phyloP scores from a whole-genome alignment of 2,113 vertebrate genomes.

The Pycnonotus jocosus region DNA sequence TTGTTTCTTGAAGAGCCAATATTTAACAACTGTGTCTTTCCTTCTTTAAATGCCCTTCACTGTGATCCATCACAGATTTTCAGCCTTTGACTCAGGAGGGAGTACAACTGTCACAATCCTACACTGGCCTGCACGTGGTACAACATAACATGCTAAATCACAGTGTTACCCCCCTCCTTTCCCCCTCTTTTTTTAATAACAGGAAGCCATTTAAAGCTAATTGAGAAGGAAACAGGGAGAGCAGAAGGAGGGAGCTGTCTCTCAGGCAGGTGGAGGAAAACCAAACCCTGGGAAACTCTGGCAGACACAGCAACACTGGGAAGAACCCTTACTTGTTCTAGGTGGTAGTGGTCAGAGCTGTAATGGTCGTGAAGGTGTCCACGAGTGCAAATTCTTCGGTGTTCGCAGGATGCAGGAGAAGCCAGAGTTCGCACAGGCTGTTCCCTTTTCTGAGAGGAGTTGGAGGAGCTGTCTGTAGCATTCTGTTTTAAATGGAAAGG shows the following conservation, averaged over 20 bases:
- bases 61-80: fast-evolving
- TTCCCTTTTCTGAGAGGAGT: constrained; percentile 82
- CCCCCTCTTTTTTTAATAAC: background rate
- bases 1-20: background rate
- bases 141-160: background rate
- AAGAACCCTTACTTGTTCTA: constrained; percentile 83
- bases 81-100: background rate
- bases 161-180: background rate
- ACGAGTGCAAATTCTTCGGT: constrained; percentile 85
- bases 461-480: constrained; percentile 82
- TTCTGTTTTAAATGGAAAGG: constrained; percentile 63
- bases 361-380: constrained; percentile 85
- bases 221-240: background rate
- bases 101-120: background rate
- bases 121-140: fast-evolving
- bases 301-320: background rate
- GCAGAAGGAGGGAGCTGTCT: background rate
- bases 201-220: background rate
- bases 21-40: background rate
- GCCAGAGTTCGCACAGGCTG: constrained; percentile 81
- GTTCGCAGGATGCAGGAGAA: constrained; percentile 85
- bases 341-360: constrained; percentile 85
- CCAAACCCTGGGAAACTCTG: background rate
- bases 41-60: background rate
- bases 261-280: background rate